Percentiles rank a stretch among this genome's conserved stretches.
These are phyloP conservation scores for Meteorus cinctellus DNA, from an alignment of 2,888 invertebrate genomes.

Conservation along the genomic window DNA sequence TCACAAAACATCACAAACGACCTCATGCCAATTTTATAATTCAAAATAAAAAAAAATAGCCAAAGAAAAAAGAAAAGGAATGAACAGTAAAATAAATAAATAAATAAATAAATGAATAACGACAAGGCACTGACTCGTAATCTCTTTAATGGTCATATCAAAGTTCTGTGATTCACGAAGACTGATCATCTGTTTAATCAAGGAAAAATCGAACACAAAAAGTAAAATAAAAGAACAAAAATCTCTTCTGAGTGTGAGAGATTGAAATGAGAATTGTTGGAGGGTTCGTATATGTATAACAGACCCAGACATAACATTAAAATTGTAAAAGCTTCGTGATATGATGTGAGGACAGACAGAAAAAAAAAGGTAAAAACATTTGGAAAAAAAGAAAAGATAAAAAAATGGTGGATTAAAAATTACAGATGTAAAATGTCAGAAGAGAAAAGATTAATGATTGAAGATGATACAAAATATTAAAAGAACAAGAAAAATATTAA, in stretches of 20 bases:
- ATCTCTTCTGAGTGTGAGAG: constrained; percentile 22
- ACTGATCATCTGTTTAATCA: constrained; percentile 67
- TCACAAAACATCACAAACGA: neutral
- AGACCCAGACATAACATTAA: neutral
- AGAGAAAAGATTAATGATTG: neutral
- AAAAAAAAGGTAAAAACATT: neutral
- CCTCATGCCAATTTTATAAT: neutral
- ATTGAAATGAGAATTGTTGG: neutral
- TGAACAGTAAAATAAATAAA: neutral
- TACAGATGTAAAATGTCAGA: neutral
- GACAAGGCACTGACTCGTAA: constrained; percentile 47
- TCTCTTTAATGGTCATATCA: constrained; percentile 69
- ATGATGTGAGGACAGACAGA: too few relatives aligned
- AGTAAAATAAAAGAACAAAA: constrained; percentile 38
- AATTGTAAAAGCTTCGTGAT: neutral
- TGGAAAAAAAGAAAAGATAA: neutral
- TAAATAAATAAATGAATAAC: constrained; percentile 36
- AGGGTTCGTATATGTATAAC: neutral
- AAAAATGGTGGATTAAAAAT: neutral
- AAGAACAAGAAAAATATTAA: too few relatives aligned
- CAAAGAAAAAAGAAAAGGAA: constrained; percentile 42
- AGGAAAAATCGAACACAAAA: constrained; percentile 44
- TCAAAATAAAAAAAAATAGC: constrained; percentile 34
- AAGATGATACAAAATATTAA: neutral
- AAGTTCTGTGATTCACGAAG: constrained; percentile 72